These are phyloP conservation scores for Morelia viridis DNA, from an alignment of 2,797 vertebrate genomes.

Conservation along the genomic window DNA sequence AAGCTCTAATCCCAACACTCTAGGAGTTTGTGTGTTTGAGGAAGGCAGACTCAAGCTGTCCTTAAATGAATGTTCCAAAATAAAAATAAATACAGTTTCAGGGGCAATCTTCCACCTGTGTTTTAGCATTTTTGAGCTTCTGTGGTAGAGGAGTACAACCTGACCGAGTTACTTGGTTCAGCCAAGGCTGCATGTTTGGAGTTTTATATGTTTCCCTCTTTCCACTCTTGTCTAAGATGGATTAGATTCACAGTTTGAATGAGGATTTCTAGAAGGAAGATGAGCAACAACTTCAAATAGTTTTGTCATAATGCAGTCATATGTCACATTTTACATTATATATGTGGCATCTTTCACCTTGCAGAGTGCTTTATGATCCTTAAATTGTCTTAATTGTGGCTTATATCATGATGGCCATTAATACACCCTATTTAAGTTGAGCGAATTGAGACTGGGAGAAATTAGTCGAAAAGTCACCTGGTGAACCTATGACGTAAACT, in stretches of 20 bases:
- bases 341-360: background rate
- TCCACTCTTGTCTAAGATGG: background rate
- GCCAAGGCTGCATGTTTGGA: background rate
- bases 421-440: background rate
- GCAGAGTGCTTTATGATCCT: background rate
- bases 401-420: background rate
- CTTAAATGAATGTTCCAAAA: no score
- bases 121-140: background rate
- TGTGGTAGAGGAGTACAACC: background rate
- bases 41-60: background rate
- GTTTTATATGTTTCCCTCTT: background rate
- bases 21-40: background rate
- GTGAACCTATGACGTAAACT: background rate
- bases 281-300: background rate
- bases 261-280: background rate
- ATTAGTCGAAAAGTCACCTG: background rate
- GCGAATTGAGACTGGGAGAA: background rate
- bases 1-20: background rate
- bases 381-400: background rate
- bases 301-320: background rate
- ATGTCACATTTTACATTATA: background rate
- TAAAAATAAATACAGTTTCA: background rate
- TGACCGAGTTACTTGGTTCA: background rate
- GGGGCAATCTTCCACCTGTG: background rate
- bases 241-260: background rate